Percentiles rank a stretch among this genome's conserved stretches.
phyloP scores from a whole-genome alignment of 2,113 vertebrate species.

The Gnathonemus longibarbis region DNA sequence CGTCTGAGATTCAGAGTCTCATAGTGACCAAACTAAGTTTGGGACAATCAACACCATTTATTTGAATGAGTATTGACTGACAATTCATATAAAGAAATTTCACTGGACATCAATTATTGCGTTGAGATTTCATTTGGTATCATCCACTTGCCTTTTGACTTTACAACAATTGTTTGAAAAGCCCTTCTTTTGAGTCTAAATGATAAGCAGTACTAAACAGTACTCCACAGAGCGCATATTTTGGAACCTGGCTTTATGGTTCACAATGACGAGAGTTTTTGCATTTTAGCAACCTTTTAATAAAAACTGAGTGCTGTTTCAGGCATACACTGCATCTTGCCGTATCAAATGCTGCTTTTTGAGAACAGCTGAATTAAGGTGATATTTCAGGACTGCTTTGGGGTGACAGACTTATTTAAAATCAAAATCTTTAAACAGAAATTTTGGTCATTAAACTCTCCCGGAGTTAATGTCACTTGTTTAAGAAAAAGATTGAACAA shows the following conservation, averaged over 20 bases:
- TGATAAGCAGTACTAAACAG: not conserved
- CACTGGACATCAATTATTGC: not conserved
- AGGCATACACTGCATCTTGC: not conserved
- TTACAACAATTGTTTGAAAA: not conserved
- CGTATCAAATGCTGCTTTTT: not conserved
- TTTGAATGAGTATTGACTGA: not conserved
- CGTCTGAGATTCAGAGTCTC: not conserved
- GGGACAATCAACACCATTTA: not conserved
- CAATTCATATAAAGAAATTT: not conserved
- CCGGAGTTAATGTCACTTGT: not conserved
- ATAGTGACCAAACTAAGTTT: not conserved
- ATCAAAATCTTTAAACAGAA: not conserved
- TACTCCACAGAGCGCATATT: not conserved
- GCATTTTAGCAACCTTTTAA: not conserved
- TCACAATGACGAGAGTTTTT: not conserved
- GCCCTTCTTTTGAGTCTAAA: not conserved
- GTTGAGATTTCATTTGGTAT: not conserved
- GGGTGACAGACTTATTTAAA: not conserved
- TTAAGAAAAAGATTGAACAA: not conserved
- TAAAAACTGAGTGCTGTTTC: not conserved
- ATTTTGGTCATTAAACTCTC: not conserved
- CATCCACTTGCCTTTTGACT: not conserved
- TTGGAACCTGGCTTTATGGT: not conserved
- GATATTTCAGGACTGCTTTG: not conserved
- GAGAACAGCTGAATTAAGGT: not conserved